Evolutionary conservation across 2,888 invertebrate genomes (phyloP).

Genomic region (Meliscaeva auricollis): DNA sequence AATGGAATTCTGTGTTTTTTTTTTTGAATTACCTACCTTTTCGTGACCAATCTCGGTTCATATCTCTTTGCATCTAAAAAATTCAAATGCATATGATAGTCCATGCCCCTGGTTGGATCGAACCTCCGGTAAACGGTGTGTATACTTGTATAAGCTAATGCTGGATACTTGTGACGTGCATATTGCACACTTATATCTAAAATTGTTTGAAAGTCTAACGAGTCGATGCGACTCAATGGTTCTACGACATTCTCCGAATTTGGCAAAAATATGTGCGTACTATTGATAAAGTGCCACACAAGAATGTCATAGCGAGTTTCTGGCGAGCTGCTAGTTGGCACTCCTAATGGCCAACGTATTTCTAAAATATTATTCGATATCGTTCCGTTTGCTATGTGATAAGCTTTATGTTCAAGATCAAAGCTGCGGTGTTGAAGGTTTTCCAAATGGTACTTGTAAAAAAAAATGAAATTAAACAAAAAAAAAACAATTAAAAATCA

Average conservation of each 20-base stretch:
- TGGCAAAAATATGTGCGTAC: slow-evolving; percentile 91
- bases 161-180: slow-evolving; percentile 85
- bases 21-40: slow-evolving; percentile 83
- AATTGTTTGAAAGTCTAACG: slow-evolving; percentile 88
- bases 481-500: background rate
- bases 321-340: slow-evolving; percentile 88
- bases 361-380: slow-evolving; percentile 85
- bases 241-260: slow-evolving; percentile 91
- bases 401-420: slow-evolving; percentile 82
- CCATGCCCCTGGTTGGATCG: slow-evolving; percentile 93
- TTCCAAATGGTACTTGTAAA: slow-evolving; percentile 84
- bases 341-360: slow-evolving; percentile 91
- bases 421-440: slow-evolving; percentile 81
- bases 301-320: slow-evolving; percentile 92
- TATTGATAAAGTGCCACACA: slow-evolving; percentile 94
- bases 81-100: slow-evolving; percentile 91
- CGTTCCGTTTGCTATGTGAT: slow-evolving; percentile 84
- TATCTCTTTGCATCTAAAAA: slow-evolving; percentile 85
- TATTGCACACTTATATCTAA: slow-evolving; percentile 85
- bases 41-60: slow-evolving; percentile 84
- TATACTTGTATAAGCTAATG: slow-evolving; percentile 85
- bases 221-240: slow-evolving; percentile 87
- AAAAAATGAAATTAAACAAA: slow-evolving; percentile 29
- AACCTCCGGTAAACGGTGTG: slow-evolving; percentile 91
- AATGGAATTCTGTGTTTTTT: too few species aligned